phyloP scores from a whole-genome alignment of 1,140 invertebrate genomes.

The Drosophila mojavensis region DNA sequence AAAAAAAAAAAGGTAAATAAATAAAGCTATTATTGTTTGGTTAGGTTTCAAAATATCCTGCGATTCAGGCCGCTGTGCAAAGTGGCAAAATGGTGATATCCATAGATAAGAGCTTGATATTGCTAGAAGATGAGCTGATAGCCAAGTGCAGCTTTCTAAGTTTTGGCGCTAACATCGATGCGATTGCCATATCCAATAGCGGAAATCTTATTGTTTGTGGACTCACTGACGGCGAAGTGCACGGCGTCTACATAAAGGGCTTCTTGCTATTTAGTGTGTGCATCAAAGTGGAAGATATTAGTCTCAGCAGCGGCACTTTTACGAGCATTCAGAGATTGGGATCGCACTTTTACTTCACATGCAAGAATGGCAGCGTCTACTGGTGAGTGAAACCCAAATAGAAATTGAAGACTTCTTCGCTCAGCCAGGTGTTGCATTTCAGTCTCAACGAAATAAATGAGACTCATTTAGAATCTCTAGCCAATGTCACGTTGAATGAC shows the following conservation, averaged over 20 bases:
- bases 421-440: not conserved
- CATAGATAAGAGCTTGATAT: conserved; percentile 74
- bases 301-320: conserved; percentile 56
- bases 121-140: conserved; percentile 77
- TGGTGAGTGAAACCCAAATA: conserved; percentile 39
- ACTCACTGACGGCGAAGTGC: conserved; percentile 74
- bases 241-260: conserved; percentile 77
- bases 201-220: conserved; percentile 79
- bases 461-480: conserved; percentile 43
- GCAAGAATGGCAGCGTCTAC: conserved; percentile 77
- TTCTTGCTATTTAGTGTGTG: conserved; percentile 68
- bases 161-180: conserved; percentile 72
- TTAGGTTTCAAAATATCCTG: conserved; percentile 65
- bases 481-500: conserved; percentile 50
- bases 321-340: conserved; percentile 62
- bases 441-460: conserved; percentile 77
- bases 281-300: conserved; percentile 67
- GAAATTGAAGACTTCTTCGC: not conserved
- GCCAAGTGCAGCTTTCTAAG: conserved; percentile 70
- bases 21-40: not conserved
- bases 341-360: conserved; percentile 64
- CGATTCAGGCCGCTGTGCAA: conserved; percentile 65
- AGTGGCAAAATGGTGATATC: conserved; percentile 74
- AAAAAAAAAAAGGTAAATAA: not conserved
- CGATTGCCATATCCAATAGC: conserved; percentile 62